Percentiles rank a stretch among this genome's conserved stretches.
Conservation (phyloP, 2,888 invertebrate genomes). For the Galeruca laticollis region DNA sequence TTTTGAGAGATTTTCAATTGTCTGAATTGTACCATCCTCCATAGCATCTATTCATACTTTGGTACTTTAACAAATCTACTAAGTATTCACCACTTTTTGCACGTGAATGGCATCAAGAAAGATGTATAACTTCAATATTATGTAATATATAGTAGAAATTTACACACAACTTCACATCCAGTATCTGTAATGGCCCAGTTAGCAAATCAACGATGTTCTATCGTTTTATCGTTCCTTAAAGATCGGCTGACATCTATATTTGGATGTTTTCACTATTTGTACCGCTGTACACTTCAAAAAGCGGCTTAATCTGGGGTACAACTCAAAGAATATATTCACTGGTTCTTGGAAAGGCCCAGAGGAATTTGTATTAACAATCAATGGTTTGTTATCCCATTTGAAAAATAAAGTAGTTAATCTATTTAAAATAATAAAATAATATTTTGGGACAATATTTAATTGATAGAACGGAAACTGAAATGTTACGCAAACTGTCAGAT, state of each 20-base stretch:
- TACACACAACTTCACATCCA: slow-evolving; percentile 79
- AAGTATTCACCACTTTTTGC: slow-evolving; percentile 74
- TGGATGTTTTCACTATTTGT: slow-evolving; percentile 60
- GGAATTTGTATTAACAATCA: slow-evolving; percentile 46
- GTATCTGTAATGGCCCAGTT: slow-evolving; percentile 79
- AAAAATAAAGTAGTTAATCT: not conserved
- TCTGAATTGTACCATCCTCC: slow-evolving; percentile 87
- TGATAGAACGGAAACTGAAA: too few relatives aligned
- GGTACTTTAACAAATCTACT: slow-evolving; percentile 74
- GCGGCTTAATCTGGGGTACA: slow-evolving; percentile 65
- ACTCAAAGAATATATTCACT: slow-evolving; percentile 64
- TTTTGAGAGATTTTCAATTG: slow-evolving; percentile 81
- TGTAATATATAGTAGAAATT: slow-evolving; percentile 75
- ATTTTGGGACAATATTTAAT: not conserved
- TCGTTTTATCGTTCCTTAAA: slow-evolving; percentile 72
- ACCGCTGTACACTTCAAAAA: slow-evolving; percentile 61
- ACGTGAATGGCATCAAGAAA: slow-evolving; percentile 78
- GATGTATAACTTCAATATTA: slow-evolving; percentile 76
- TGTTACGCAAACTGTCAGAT: not conserved
- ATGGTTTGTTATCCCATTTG: slow-evolving; percentile 33
- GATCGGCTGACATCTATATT: slow-evolving; percentile 68
- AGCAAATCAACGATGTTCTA: slow-evolving; percentile 77
- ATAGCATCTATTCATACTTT: slow-evolving; percentile 74
- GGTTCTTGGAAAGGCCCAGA: slow-evolving; percentile 57
- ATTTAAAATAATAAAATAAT: not conserved